Conservation (phyloP, 2,797 vertebrate species). For the Syngnathus acus region DNA sequence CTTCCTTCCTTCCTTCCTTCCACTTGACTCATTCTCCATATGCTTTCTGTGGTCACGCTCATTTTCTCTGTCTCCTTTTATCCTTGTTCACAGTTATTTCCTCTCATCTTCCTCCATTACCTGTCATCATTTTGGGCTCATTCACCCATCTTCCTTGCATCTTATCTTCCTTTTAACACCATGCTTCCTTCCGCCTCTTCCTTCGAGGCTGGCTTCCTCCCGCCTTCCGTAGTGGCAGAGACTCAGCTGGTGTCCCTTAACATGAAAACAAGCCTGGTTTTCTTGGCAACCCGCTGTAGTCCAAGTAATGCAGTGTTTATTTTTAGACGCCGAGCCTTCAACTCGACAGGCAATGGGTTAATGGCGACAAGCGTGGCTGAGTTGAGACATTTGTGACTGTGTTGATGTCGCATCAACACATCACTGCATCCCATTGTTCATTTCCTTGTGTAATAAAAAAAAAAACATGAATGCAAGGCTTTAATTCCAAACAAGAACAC, state of each 20-base stretch:
- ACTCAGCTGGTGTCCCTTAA: conserved; percentile 60
- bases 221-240: conserved; percentile 29
- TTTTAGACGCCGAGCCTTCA: conserved; percentile 66
- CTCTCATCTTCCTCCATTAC: too few relatives aligned
- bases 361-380: conserved; percentile 39
- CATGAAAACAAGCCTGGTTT: conserved; percentile 70
- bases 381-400: conserved; percentile 25
- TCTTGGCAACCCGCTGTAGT: conserved; percentile 65
- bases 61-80: too few relatives aligned
- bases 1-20: too few relatives aligned
- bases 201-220: conserved; percentile 20
- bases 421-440: background rate
- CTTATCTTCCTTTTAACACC: background rate
- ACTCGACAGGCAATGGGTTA: conserved; percentile 55
- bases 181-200: background rate
- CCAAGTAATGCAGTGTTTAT: conserved; percentile 61
- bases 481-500: background rate
- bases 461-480: background rate
- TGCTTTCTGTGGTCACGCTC: too few relatives aligned
- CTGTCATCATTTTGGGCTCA: too few relatives aligned
- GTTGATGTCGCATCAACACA: conserved; percentile 7
- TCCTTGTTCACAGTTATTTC: too few relatives aligned
- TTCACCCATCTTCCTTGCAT: background rate
- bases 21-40: too few relatives aligned
- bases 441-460: background rate